phyloP scores from a whole-genome alignment of 2,113 vertebrate species.

The Phalacrocorax aristotelis region DNA sequence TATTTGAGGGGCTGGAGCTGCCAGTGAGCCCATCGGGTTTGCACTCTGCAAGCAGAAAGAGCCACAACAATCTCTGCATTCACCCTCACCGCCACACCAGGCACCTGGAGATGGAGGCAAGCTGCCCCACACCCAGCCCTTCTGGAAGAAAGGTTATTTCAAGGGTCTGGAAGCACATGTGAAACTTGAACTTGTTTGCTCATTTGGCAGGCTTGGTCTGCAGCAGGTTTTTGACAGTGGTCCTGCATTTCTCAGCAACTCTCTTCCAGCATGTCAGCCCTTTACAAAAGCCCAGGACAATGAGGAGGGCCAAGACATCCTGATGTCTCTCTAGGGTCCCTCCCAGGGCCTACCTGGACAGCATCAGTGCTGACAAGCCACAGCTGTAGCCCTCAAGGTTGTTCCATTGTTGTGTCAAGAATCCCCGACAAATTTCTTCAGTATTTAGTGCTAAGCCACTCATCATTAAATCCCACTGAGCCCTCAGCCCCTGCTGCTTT shows the following conservation, averaged over 20 bases:
- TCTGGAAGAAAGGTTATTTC: background rate
- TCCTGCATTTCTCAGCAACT: slow-evolving; percentile 34
- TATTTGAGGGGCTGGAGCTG: background rate
- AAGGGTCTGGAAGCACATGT: background rate
- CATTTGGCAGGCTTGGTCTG: background rate
- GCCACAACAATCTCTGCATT: fast-evolving
- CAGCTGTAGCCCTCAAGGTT: background rate
- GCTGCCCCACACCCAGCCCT: background rate
- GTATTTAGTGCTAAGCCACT: background rate
- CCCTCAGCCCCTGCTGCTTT: background rate
- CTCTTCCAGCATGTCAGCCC: background rate
- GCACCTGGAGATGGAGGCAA: background rate
- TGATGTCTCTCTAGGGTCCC: background rate
- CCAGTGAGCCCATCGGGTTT: background rate
- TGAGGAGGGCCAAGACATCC: background rate
- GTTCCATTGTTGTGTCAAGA: fast-evolving
- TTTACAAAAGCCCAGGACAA: background rate
- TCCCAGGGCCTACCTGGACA: background rate
- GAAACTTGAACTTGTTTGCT: background rate
- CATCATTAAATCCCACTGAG: fast-evolving
- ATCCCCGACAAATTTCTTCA: background rate
- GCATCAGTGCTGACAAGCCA: background rate
- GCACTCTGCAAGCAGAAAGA: background rate
- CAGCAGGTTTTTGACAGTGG: background rate
- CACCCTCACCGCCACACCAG: fast-evolving